Percentiles rank a stretch among this genome's conserved stretches.
Evolutionary conservation across 2,888 invertebrate genomes (phyloP).

Genomic region (Caenorhabditis doughertyi): DNA sequence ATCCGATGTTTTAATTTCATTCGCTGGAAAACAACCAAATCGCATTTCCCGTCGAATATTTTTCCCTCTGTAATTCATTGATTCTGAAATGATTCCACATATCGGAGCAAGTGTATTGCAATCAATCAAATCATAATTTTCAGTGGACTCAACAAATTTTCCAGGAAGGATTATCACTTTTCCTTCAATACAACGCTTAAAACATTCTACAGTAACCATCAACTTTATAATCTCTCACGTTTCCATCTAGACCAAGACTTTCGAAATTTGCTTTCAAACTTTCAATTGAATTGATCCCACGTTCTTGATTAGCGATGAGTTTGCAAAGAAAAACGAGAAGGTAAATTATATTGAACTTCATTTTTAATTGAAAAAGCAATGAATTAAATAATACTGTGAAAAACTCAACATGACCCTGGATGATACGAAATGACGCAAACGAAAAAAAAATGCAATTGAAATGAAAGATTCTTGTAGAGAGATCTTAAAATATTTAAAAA

Average conservation of each 20-base stretch:
- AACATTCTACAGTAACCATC: no score
- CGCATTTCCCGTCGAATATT: background rate
- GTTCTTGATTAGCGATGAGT: no score
- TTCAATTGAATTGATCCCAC: no score
- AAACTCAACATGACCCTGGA: no score
- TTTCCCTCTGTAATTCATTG: background rate
- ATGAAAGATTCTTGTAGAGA: background rate
- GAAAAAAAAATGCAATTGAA: background rate
- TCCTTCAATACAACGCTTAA: slow-evolving; percentile 4
- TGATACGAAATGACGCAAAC: no score
- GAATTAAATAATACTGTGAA: no score
- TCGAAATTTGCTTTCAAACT: background rate
- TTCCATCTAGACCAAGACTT: background rate
- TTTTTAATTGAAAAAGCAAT: no score
- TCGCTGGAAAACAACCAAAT: background rate
- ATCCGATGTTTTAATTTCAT: background rate
- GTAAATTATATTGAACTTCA: no score
- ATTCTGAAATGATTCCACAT: background rate
- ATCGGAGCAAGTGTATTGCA: background rate
- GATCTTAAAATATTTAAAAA: background rate
- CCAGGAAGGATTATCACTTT: background rate
- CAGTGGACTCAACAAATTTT: background rate
- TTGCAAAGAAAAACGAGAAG: no score
- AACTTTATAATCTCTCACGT: no score
- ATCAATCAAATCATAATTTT: background rate